A percentile compares a stretch with the other conserved stretches of the same genome.
Evolutionary conservation across 2,113 vertebrate species (phyloP).

Genomic region (Triplophysa rosa): DNA sequence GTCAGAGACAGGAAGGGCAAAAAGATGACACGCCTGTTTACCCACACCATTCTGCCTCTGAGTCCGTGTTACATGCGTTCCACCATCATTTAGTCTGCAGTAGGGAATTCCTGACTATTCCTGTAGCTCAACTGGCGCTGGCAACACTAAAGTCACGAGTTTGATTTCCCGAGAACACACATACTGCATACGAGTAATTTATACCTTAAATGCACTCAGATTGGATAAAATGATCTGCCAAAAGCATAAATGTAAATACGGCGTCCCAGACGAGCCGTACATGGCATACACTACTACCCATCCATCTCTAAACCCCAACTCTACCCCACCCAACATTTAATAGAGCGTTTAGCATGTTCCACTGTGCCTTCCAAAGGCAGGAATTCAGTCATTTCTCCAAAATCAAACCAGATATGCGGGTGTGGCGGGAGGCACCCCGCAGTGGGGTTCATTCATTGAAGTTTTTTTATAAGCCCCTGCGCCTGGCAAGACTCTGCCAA

Average conservation of each 20-base stretch:
- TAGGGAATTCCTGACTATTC: neutral
- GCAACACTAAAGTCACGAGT: constrained; percentile 14
- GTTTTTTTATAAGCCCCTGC: constrained; percentile 55
- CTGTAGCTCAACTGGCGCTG: neutral
- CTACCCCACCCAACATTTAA: constrained; percentile 67
- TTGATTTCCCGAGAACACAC: constrained; percentile 71
- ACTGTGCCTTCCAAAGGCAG: constrained; percentile 60
- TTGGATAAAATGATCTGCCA: constrained; percentile 39
- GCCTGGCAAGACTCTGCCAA: constrained; percentile 43
- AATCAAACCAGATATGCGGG: constrained; percentile 70
- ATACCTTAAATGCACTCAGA: no score
- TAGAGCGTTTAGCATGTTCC: constrained; percentile 58
- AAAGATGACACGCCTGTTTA: constrained; percentile 32
- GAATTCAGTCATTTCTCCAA: constrained; percentile 64
- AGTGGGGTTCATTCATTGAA: constrained; percentile 53
- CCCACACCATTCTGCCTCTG: neutral
- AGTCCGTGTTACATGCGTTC: neutral
- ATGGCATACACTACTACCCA: constrained; percentile 33
- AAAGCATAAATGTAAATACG: constrained; percentile 21
- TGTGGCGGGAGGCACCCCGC: constrained; percentile 34
- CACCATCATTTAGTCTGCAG: neutral
- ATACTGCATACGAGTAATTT: no score
- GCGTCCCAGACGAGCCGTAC: constrained; percentile 33
- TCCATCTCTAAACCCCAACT: constrained; percentile 26
- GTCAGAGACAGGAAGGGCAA: constrained; percentile 57